These are phyloP conservation scores for Henricia sp. DNA, from an alignment of 53 echinoderm and acorn worm species.

Conservation along the genomic window DNA sequence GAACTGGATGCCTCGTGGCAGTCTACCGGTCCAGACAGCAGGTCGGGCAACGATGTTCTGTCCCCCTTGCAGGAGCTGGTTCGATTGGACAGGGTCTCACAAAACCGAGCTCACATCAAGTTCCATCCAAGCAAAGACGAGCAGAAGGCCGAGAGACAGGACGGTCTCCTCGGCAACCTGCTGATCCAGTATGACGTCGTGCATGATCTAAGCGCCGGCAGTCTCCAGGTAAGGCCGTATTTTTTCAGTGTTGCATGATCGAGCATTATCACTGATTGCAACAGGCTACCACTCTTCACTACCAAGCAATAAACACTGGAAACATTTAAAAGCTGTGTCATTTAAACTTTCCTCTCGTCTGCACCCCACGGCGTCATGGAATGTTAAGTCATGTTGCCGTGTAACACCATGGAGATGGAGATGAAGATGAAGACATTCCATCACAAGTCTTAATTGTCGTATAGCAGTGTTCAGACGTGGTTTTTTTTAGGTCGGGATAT, in stretches of 20 bases:
- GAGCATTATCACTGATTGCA: too few relatives aligned
- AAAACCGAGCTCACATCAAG: slow-evolving; percentile 49
- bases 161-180: slow-evolving; percentile 81
- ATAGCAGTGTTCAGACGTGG: too few relatives aligned
- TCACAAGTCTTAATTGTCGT: too few relatives aligned
- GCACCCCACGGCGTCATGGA: not conserved
- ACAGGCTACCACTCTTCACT: too few relatives aligned
- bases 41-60: not conserved
- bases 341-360: too few relatives aligned
- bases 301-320: too few relatives aligned
- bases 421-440: not conserved
- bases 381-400: not conserved
- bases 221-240: slow-evolving; percentile 70
- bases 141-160: slow-evolving; percentile 57
- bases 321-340: too few relatives aligned
- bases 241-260: too few relatives aligned
- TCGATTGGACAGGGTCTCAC: slow-evolving; percentile 19
- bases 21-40: not conserved
- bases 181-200: slow-evolving; percentile 83
- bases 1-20: slow-evolving; percentile 69
- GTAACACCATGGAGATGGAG: not conserved
- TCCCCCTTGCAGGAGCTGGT: slow-evolving; percentile 11
- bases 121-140: slow-evolving; percentile 66
- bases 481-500: too few relatives aligned
- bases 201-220: slow-evolving; percentile 82